A percentile compares a stretch with the other conserved stretches of the same genome.
These are phyloP conservation scores for Lacanobia oleracea DNA, from an alignment of 2,888 invertebrate species.

Conservation along the genomic window DNA sequence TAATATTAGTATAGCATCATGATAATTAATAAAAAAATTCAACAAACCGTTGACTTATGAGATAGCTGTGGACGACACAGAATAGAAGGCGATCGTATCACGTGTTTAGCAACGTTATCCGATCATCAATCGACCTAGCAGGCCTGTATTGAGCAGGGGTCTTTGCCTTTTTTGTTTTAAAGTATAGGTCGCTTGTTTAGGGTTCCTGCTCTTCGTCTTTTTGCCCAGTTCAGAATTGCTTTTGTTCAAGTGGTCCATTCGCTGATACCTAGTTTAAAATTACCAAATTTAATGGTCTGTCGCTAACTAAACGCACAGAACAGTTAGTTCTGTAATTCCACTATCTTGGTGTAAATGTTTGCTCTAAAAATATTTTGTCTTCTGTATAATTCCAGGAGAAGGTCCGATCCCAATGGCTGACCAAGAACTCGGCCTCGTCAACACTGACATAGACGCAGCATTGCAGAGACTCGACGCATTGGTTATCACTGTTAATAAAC, in stretches of 20 bases:
- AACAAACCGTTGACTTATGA: no score
- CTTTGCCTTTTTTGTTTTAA: no score
- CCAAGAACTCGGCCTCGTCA: neutral
- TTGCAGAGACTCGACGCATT: conserved; percentile 69
- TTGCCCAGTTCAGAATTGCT: neutral
- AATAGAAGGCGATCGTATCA: no score
- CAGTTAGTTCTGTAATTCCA: no score
- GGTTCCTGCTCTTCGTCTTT: neutral
- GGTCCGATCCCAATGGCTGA: neutral
- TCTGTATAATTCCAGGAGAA: conserved; percentile 34
- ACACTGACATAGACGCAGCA: conserved; percentile 59
- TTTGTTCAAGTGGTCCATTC: neutral
- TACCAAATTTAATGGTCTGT: neutral
- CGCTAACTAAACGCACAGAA: neutral
- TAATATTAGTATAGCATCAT: no score
- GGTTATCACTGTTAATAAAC: conserved; percentile 56
- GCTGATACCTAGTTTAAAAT: neutral
- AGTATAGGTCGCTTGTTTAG: no score
- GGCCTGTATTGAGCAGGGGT: no score
- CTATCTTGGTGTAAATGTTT: no score
- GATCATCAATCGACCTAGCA: no score
- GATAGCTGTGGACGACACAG: no score
- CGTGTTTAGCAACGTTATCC: no score
- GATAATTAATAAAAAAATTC: no score
- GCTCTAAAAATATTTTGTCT: neutral